Conservation (phyloP, 2,888 invertebrate genomes). For the Nowickia ferox region DNA sequence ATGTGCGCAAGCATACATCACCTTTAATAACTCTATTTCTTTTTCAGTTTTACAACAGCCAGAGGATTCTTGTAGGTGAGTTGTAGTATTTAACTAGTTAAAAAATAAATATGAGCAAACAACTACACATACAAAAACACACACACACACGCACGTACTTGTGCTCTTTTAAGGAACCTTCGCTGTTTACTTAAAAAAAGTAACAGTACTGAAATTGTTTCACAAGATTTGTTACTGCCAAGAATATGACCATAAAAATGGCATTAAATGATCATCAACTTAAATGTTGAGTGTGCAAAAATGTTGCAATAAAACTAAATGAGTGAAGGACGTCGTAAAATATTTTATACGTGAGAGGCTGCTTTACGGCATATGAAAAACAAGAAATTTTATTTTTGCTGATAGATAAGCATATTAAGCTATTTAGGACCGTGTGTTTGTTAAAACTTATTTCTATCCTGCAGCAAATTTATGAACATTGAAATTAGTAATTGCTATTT, state of each 20-base stretch:
- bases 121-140: slow-evolving; percentile 7
- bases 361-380: not conserved
- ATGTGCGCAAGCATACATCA: slow-evolving; percentile 42
- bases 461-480: slow-evolving; percentile 25
- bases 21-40: slow-evolving; percentile 63
- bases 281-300: slow-evolving; percentile 83
- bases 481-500: slow-evolving; percentile 12
- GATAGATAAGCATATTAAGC: not conserved
- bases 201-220: slow-evolving; percentile 4
- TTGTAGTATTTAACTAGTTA: slow-evolving; percentile 3
- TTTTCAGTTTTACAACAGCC: slow-evolving; percentile 27
- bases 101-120: not conserved
- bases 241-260: slow-evolving; percentile 80
- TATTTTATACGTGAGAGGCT: slow-evolving; percentile 78
- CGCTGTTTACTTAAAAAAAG: slow-evolving; percentile 8
- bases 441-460: not conserved
- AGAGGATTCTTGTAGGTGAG: not conserved
- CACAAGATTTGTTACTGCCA: slow-evolving; percentile 73
- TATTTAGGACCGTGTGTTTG: not conserved
- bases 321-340: slow-evolving; percentile 82
- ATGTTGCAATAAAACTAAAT: slow-evolving; percentile 83
- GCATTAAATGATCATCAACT: slow-evolving; percentile 83
- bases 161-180: not conserved
- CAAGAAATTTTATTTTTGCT: not conserved
- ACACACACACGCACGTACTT: not conserved